Base-by-base conservation (phyloP, 1,140 invertebrate genomes). In the Pseudomyrmex concolor region DNA sequence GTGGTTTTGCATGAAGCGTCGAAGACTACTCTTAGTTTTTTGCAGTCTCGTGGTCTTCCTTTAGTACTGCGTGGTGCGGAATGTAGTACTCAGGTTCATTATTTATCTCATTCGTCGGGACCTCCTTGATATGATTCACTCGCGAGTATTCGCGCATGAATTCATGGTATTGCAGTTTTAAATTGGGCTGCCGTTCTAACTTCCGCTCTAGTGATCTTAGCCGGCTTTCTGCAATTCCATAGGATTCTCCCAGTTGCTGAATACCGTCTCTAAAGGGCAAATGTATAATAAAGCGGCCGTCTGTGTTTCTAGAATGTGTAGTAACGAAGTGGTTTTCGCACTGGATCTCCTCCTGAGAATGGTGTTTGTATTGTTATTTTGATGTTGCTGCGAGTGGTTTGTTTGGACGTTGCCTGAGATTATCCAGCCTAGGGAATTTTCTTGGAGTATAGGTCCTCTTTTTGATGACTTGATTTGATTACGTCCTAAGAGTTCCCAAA, bases 1-100 rank as follows among this genome's bases (percentile, higher is more conserved):
- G 13, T 4, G 0, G 63, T 48, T 17, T 68, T 67, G 3, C 55
- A 57, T 0, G 77, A 85, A 0, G 10, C 55, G 0, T 85, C 63
- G 10, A 73, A 74, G 0, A 84, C 48, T 0, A 73, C 50, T 4
- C 55, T 68, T 1, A 84, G 0, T 10, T 82, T 10, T 82, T 84
- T 0, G 77, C 63, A 0, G 55, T 68, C 0, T 1, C 7, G 0
- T 70, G 68, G 0, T 10, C 17, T 17, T 62, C 12, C 0, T 81
- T 84, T 0, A 22, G 2, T 1, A 84, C 15, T 0, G 54, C 83
- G 2, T 86, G 54, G 48, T 82, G 59, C 3, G 59, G 54, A 9
- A 67, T 22, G 12, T 71, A 80, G 2, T 45, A 76, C 0, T 7
- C n/a, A 10, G 1, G 8, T 8, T 70, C 12, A 0, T 1, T 1